Evolutionary conservation across 35 echinoderm and acorn worm species (phyloP).

Genomic region (Apostichopus japonicus): DNA sequence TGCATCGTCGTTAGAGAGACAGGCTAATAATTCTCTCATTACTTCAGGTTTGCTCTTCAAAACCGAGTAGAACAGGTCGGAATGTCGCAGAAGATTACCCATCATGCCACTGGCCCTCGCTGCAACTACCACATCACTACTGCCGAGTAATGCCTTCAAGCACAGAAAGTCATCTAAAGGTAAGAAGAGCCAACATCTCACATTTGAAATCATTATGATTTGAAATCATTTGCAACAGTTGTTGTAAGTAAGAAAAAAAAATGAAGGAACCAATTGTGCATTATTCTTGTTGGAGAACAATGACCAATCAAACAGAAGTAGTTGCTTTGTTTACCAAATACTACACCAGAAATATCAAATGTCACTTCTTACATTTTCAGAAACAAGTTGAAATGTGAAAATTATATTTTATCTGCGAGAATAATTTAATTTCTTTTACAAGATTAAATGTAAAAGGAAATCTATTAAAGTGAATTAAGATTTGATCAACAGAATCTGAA

Average conservation of each 20-base stretch:
- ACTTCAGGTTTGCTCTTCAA: conserved; percentile 73
- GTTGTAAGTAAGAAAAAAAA: background rate
- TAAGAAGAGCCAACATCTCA: background rate
- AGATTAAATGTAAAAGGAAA: too few species aligned
- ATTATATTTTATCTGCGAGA: too few species aligned
- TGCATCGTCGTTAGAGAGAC: conserved; percentile 75
- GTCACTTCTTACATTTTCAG: too few species aligned
- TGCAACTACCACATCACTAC: conserved; percentile 64
- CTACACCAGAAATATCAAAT: too few species aligned
- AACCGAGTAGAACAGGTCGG: conserved; percentile 75
- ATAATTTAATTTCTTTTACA: too few species aligned
- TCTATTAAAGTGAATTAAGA: too few species aligned
- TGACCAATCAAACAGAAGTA: too few species aligned
- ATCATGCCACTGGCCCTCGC: conserved; percentile 82
- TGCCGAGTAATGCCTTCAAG: conserved; percentile 54
- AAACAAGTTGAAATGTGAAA: too few species aligned
- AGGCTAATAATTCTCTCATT: conserved; percentile 45
- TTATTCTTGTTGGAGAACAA: too few species aligned
- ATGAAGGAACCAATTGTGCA: background rate
- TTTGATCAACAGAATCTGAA: too few species aligned
- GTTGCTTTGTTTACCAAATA: too few species aligned
- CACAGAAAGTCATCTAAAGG: conserved; percentile 63
- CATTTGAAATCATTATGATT: too few species aligned
- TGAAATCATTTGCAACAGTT: background rate
- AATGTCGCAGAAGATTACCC: conserved; percentile 90